phyloP scores from a whole-genome alignment of 1,140 invertebrate genomes.

The Drosophila guanche region DNA sequence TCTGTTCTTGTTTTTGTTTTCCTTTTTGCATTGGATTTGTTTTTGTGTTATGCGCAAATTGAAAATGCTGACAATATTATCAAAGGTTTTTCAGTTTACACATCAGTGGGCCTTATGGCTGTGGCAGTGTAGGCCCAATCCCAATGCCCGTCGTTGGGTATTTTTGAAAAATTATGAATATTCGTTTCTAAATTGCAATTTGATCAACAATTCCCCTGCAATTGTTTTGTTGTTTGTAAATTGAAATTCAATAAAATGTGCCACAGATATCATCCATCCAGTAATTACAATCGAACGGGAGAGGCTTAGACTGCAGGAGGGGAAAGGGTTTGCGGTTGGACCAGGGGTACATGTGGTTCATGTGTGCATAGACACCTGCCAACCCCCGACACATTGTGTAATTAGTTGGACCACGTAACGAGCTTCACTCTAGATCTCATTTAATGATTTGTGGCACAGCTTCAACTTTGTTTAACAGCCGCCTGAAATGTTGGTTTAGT shows the following conservation, averaged over 20 bases:
- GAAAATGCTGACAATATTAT: constrained; percentile 81
- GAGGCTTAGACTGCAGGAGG: background rate
- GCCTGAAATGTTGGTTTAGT: constrained; percentile 12
- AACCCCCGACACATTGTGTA: background rate
- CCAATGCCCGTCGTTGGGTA: too few species aligned
- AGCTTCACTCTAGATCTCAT: constrained; percentile 55
- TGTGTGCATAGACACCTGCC: constrained; percentile 11
- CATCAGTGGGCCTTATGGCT: constrained; percentile 74
- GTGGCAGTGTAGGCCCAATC: constrained; percentile 31
- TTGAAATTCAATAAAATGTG: constrained; percentile 79
- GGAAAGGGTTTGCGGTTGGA: background rate
- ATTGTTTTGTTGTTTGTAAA: constrained; percentile 74
- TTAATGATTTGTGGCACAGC: constrained; percentile 31
- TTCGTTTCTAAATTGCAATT: constrained; percentile 78
- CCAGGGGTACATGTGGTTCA: background rate
- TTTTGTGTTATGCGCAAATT: constrained; percentile 71
- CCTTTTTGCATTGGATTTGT: constrained; percentile 26
- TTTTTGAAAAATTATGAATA: constrained; percentile 39
- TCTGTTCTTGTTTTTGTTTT: constrained; percentile 5
- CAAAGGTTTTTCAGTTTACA: constrained; percentile 80
- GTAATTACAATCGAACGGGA: constrained; percentile 55
- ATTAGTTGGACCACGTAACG: constrained; percentile 47
- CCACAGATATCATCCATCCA: constrained; percentile 69
- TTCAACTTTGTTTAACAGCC: constrained; percentile 32
- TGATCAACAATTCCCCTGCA: constrained; percentile 72